Evolutionary conservation across 1,140 invertebrate species (phyloP), one percentile per base, ranked within the genome.

Genomic region (Lasioglossum baleicum): DNA sequence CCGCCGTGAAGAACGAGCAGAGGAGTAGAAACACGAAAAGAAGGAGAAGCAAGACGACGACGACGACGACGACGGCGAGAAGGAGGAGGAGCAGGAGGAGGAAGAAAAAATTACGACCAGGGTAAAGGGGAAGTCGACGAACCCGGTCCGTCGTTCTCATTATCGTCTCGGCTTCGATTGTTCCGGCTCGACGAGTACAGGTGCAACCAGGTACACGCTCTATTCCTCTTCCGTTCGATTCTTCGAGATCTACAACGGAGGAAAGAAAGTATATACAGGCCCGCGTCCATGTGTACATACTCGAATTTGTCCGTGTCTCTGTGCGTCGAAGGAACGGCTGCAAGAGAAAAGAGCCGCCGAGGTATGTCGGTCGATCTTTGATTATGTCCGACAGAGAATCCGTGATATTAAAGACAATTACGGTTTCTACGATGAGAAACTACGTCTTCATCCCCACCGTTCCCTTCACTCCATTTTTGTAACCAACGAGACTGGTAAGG

Each of bases 141-240:
- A 78, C 70, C 64, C 79, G 58, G 71, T 73, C 75, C 73, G 81
- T 86, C 82, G 86, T 87, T 88, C 86, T 88, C 83, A 88, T 87
- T 88, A 88, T 84, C 86, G 86, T 87, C 85, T 81, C 85, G 85
- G 75, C 83, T 87, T 87, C 80, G 86, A 87, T 87, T 87, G 85
- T 87, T 87, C 80, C 85, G 85, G 71, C 69, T 87, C 70, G 78
- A 4, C 68, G 76, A 22, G 64, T 80, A 81, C 77, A 87, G 83
- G 77, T 87, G 80, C 75, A 82, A 87, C 82, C 85, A 83, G 85
- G 76, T 87, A 84, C 72, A 79, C 69, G 80, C 51, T 82, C 65
- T 77, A 82, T 77, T 81, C 71, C 73, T 73, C 72, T 77, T 75
- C 68, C 80, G 60, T 83, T 77, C 77, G 78, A 75, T 79, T 87